These are phyloP conservation scores for Ectropis grisescens DNA, from an alignment of 1,140 invertebrate species.

Conservation along the genomic window DNA sequence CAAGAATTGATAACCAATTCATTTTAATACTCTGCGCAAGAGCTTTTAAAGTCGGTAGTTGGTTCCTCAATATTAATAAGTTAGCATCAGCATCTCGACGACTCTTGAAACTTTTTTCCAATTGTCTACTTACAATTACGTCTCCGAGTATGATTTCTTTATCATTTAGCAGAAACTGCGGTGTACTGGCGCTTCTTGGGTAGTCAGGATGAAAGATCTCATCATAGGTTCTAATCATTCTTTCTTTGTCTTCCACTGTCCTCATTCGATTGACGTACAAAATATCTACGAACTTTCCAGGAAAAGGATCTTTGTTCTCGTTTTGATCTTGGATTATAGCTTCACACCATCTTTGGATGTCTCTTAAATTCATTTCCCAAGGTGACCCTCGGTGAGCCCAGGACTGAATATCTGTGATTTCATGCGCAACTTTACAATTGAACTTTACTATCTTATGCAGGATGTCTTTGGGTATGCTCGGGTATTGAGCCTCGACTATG, in stretches of 20 bases:
- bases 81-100: conserved; percentile 52
- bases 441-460: conserved; percentile 85
- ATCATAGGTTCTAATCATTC: conserved; percentile 74
- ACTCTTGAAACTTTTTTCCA: conserved; percentile 48
- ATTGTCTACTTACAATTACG: conserved; percentile 61
- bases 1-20: conserved; percentile 93
- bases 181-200: conserved; percentile 55
- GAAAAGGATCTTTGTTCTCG: conserved; percentile 43
- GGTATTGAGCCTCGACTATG: conserved; percentile 73
- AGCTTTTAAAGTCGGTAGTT: conserved; percentile 77
- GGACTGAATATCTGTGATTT: conserved; percentile 72
- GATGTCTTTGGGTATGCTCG: conserved; percentile 66
- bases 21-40: conserved; percentile 87
- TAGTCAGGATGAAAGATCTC: conserved; percentile 71
- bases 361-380: conserved; percentile 98
- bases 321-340: conserved; percentile 44
- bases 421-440: conserved; percentile 77
- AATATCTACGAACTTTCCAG: conserved; percentile 79
- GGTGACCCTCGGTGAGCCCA: conserved; percentile 87
- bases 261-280: conserved; percentile 89
- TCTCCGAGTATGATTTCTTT: conserved; percentile 73
- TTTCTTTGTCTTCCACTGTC: conserved; percentile 77
- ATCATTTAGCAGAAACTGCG: conserved; percentile 67
- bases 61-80: conserved; percentile 76
- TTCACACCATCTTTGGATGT: conserved; percentile 94